These are phyloP conservation scores for Molorchus minor DNA, from an alignment of 2,888 invertebrate species.

Conservation along the genomic window DNA sequence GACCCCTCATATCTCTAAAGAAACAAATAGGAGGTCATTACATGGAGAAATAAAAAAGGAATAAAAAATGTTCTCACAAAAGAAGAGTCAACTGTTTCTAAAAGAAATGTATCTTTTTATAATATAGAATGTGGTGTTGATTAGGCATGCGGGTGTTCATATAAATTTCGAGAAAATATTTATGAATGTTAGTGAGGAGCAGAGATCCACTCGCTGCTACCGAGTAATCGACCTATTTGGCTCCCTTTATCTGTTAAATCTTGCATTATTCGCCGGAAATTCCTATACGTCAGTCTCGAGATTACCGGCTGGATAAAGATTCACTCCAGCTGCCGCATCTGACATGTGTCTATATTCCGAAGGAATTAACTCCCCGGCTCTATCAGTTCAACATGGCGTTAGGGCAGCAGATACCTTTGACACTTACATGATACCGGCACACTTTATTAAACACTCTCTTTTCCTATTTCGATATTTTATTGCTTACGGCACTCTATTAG, in stretches of 20 bases:
- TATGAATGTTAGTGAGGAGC: too few relatives aligned
- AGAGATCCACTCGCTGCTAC: too few relatives aligned
- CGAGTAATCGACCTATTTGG: constrained; percentile 1
- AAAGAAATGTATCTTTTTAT: too few relatives aligned
- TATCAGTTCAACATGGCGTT: constrained; percentile 42
- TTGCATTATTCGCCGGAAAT: constrained; percentile 22
- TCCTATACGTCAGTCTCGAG: constrained; percentile 26
- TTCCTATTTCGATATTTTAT: constrained; percentile 20
- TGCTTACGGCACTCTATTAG: not conserved
- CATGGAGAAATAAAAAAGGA: too few relatives aligned
- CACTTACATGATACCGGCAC: constrained; percentile 44
- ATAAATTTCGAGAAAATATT: too few relatives aligned
- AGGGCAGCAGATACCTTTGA: constrained; percentile 48
- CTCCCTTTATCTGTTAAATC: constrained; percentile 23
- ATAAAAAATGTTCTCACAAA: too few relatives aligned
- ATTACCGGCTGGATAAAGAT: constrained; percentile 30
- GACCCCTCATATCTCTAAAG: too few relatives aligned
- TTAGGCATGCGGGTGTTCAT: too few relatives aligned
- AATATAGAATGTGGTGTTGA: too few relatives aligned
- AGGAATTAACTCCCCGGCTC: constrained; percentile 48
- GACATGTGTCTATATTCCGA: constrained; percentile 49
- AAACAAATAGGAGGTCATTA: too few relatives aligned
- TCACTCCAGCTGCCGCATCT: constrained; percentile 34
- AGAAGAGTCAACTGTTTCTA: too few relatives aligned
- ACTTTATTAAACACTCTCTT: constrained; percentile 42